A percentile compares a stretch with the other conserved stretches of the same genome.
Conservation (phyloP, 2,113 vertebrate genomes). For the Empidonax traillii region DNA sequence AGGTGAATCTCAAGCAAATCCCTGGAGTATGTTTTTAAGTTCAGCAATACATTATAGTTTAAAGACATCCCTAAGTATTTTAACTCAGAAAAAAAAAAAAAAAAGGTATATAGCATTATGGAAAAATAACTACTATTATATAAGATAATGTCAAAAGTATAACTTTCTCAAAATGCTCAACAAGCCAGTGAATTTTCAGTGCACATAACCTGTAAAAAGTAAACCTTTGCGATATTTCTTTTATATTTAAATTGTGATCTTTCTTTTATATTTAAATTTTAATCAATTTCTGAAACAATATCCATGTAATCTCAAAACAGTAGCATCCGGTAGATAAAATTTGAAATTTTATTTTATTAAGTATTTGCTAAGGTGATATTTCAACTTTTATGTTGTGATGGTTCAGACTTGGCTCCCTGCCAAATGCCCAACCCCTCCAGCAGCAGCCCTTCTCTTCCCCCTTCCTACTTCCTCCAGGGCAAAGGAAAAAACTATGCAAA, state of each 20-base stretch:
- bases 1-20: not conserved
- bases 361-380: not conserved
- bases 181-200: not conserved
- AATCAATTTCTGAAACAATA: not conserved
- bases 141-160: not conserved
- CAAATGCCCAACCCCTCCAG: no score
- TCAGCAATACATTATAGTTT: not conserved
- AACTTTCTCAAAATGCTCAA: not conserved
- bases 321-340: not conserved
- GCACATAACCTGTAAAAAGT: not conserved
- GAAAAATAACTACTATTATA: not conserved
- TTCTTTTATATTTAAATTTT: not conserved
- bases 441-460: no score
- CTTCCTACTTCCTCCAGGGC: no score
- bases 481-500: no score
- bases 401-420: no score
- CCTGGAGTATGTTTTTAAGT: not conserved
- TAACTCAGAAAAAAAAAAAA: not conserved
- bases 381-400: not conserved
- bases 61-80: not conserved
- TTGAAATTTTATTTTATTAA: not conserved
- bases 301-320: not conserved
- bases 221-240: not conserved
- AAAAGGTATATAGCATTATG: not conserved
- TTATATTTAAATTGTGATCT: not conserved